Evolutionary conservation across 2,797 vertebrate genomes (phyloP).

Genomic region (Lithobates sylvaticus): DNA sequence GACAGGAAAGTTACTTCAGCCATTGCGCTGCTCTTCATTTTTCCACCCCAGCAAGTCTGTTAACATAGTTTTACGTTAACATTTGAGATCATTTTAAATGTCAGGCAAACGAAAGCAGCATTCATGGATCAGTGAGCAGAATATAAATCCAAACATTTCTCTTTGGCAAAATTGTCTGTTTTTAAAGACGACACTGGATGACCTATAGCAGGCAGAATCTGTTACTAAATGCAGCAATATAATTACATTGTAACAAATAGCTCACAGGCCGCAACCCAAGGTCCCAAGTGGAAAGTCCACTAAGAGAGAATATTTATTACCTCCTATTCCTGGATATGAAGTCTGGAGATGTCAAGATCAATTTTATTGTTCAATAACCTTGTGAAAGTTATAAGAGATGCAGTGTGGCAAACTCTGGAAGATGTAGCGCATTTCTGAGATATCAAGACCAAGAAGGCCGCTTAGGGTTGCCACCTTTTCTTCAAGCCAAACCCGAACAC

Average conservation of each 20-base stretch:
- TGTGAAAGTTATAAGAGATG: neutral
- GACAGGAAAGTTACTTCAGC: no score
- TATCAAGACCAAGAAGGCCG: neutral
- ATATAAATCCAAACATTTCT: neutral
- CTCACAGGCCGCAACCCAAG: neutral
- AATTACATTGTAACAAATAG: slow-evolving; percentile 1
- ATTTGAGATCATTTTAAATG: neutral
- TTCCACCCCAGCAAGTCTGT: no score
- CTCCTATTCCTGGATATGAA: neutral
- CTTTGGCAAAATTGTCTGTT: neutral
- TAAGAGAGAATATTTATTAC: slow-evolving; percentile 10
- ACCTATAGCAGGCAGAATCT: slow-evolving; percentile 17
- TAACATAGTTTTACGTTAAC: no score
- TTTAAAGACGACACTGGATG: neutral
- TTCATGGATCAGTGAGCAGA: neutral
- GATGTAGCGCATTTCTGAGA: neutral
- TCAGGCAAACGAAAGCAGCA: neutral
- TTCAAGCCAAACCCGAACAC: no score
- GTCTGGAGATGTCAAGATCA: slow-evolving; percentile 6
- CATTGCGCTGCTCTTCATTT: no score
- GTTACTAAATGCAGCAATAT: neutral
- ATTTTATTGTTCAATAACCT: slow-evolving; percentile 2
- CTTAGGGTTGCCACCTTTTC: no score
- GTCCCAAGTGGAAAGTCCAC: slow-evolving; percentile 12
- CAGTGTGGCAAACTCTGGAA: neutral